Evolutionary conservation across 2,797 vertebrate genomes (phyloP), one percentile per base, ranked within the genome.

Genomic region (Sebastes vulpes): DNA sequence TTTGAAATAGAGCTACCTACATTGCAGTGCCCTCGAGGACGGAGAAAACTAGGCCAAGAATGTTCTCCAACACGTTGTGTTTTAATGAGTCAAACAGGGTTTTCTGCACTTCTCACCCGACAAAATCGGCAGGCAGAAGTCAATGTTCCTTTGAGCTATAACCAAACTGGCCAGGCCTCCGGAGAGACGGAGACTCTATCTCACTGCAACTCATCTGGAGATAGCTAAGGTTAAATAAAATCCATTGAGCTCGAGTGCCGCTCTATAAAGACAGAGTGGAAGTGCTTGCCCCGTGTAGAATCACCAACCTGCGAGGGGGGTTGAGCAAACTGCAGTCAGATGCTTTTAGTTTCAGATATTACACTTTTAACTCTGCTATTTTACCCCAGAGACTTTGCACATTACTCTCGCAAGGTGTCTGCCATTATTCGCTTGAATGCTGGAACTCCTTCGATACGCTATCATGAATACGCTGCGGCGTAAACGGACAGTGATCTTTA

Each of bases 221-320:
- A 86, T 83, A 83, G 83, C 87, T 42, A 31, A 81, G 90, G 90
- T 91, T 88, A 89, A 93, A 91, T 77, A 83, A 90, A 92, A 93
- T 84, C 89, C 57, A 89, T 61, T 72, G 67, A 85, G 81, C 64
- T 82, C 4, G 31, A 92, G 81, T 84, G 79, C 32, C 2, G 71
- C 58, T 75, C 67, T 83, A 70, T 83, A 81, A 73, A 87, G 85
- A 83, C 21, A 73, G 68, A 76, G 71, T 70, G 60, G 57, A 89
- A 79, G 77, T 75, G 52, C 65, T 75, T 16, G 79, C 79, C 74
- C 78, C 42, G 52, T 80, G 82, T 58, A 57, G 72, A 84, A 82
- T n/a, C 76, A 77, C 72, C 38, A 72, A 69, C 75, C 76, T 66
- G 65, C 50, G 65, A 81, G 42, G 2, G 16, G 16, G 52, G 54